These are phyloP conservation scores for Leucania comma DNA, from an alignment of 2,888 invertebrate species.

Conservation along the genomic window DNA sequence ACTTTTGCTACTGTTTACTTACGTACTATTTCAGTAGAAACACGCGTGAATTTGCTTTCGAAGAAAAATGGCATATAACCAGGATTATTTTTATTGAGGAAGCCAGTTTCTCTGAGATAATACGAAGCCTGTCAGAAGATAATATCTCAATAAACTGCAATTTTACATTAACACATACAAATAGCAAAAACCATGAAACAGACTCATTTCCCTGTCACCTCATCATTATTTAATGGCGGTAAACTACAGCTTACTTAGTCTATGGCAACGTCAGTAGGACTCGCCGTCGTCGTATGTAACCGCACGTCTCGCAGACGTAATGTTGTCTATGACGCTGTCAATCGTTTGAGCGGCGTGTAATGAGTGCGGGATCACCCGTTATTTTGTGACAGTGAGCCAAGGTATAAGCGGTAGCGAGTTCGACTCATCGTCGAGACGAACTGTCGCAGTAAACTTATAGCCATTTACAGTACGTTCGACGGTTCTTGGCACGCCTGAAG, in stretches of 20 bases:
- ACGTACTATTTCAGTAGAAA: too few relatives aligned
- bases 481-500: too few relatives aligned
- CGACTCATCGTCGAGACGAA: too few relatives aligned
- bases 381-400: constrained; percentile 67
- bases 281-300: constrained; percentile 47
- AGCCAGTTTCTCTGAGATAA: too few relatives aligned
- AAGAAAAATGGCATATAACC: too few relatives aligned
- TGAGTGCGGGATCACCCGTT: constrained; percentile 72
- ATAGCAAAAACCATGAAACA: constrained; percentile 4
- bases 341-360: constrained; percentile 68
- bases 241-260: constrained; percentile 7
- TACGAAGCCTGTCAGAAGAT: too few relatives aligned
- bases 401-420: constrained; percentile 38
- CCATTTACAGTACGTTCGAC: too few relatives aligned
- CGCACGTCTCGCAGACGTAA: constrained; percentile 50
- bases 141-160: neutral
- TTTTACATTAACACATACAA: neutral
- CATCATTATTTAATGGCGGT: constrained; percentile 10
- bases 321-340: constrained; percentile 64
- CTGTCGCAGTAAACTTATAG: too few relatives aligned
- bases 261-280: neutral
- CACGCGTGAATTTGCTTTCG: too few relatives aligned
- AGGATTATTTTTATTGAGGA: too few relatives aligned
- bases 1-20: too few relatives aligned
- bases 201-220: constrained; percentile 23